Base-by-base conservation (phyloP, 2,797 vertebrate species). In the Apogon talboti region DNA sequence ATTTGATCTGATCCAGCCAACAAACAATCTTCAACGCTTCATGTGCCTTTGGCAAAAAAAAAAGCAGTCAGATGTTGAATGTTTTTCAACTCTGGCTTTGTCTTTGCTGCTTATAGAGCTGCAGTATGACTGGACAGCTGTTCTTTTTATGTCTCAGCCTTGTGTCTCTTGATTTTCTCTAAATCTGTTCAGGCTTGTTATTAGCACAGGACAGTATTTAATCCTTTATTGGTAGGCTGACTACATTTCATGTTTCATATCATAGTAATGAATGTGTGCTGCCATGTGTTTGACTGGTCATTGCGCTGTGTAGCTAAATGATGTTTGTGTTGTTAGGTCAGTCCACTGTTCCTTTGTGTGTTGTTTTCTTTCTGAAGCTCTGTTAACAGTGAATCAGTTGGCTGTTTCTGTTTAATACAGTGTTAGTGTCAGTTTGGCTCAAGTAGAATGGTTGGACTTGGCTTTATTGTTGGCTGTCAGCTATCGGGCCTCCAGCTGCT, bases 401-500 rank as follows among this genome's bases (percentile, higher is more conserved):
- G 10, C 43, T 61, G 24, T 14, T 41, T 1, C 11, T 33, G 18
- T 50, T 13, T n/a, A 7, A 42, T 42, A 5, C 12, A 0, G 14
- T 35, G 15, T 51, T 18, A 65, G 30, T 30, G 38, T 40, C 41
- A 12, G 15, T 43, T n/a, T 43, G 35, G 37, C 38, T 61, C 11
- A 15, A 40, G 11, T 21, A 47, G 15, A 46, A 13, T 2, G 8
- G 40, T 15, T 70, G 24, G 38, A 59, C 60, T 16, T 12, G 15
- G 21, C 41, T 43, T 43, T n/a, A 48, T 44, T 18, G 6, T 43
- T 43, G 49, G 24, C 14, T 41, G 40, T n/a, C 41, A 15, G 3
- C 41, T 15, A 35, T 49, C 53, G 42, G 40, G 10, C 15, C 11
- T 64, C 43, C 47, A 33, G 21, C 45, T 76, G 58, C 52, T 37